Percentiles rank a stretch among this genome's conserved stretches.
phyloP scores from a whole-genome alignment of 1,140 invertebrate genomes.

The Drosophila jambulina region DNA sequence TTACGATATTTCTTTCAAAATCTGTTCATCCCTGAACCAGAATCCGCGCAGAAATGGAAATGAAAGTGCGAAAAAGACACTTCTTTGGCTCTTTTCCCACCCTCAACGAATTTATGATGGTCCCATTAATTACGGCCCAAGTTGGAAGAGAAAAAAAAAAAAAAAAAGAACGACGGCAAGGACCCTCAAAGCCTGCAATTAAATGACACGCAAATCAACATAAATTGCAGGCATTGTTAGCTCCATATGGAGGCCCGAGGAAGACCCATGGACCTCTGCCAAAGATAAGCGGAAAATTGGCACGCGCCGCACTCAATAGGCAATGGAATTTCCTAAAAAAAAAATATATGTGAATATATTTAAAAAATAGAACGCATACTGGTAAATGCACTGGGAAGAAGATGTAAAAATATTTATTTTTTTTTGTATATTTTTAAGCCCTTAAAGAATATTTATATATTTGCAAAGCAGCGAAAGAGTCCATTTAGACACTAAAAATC shows the following conservation, averaged over 20 bases:
- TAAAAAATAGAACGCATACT: neutral
- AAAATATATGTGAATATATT: neutral
- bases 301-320: constrained; percentile 54
- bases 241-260: constrained; percentile 40
- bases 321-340: constrained; percentile 45
- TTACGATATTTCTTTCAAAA: neutral
- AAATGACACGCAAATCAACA: constrained; percentile 80
- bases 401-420: neutral
- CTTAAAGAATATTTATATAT: too few relatives aligned
- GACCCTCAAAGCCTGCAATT: constrained; percentile 71
- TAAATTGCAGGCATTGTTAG: constrained; percentile 63
- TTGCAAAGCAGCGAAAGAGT: too few relatives aligned
- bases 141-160: constrained; percentile 5
- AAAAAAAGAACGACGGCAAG: constrained; percentile 9
- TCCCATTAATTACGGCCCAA: constrained; percentile 71
- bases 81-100: constrained; percentile 4
- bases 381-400: neutral
- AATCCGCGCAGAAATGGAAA: constrained; percentile 1
- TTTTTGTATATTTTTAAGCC: too few relatives aligned
- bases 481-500: too few relatives aligned
- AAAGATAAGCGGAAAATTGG: constrained; percentile 33
- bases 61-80: constrained; percentile 57
- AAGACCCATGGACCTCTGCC: constrained; percentile 24
- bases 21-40: neutral
- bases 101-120: constrained; percentile 70